Evolutionary conservation across 2,888 invertebrate species (phyloP), one percentile per base, ranked within the genome.

Genomic region (Busseola fusca): DNA sequence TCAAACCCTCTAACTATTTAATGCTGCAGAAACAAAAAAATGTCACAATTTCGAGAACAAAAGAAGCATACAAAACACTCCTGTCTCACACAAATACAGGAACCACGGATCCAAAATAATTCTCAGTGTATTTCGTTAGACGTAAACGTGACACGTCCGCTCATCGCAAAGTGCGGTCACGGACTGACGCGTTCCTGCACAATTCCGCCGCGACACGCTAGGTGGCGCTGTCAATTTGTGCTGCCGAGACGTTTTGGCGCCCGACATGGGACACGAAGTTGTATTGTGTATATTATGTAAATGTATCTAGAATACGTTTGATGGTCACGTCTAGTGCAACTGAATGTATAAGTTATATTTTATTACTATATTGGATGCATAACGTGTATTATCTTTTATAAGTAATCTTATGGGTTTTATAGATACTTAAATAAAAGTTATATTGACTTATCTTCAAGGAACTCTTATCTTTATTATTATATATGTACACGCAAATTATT

Each of bases 191-290:
- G 87, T 81, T 87, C 82, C 82, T 88, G 89, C 87, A 87, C 87
- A 89, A 87, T 91, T 91, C 84, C 66, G 69, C 70, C 78, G 80
- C 84, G 84, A 88, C 88, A 84, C 90, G 88, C 87, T 87, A 93
- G 93, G 91, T 91, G 93, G 91, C 92, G 90, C 91, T 93, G 94
- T 92, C 94, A 93, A 92, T 92, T 93, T 92, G 88, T 87, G 86
- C 83, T 84, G 87, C 78, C 83, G 80, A 88, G 83, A 88, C 85
- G 75, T 87, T 91, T 93, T 93, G 92, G 92, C 91, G 91, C 93
- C 92, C 93, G 90, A 87, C 89, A 74, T 82, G 91, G 88, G 74
- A 68, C 77, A 48, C 30, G 73, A 78, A 83, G 78, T 83, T 76
- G 78, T 78, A 83, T 83, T 74, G 81, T 77, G 83, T 80, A 83